These are phyloP conservation scores for Drosophila pseudoananassae DNA, from an alignment of 1,140 invertebrate species.

Conservation along the genomic window DNA sequence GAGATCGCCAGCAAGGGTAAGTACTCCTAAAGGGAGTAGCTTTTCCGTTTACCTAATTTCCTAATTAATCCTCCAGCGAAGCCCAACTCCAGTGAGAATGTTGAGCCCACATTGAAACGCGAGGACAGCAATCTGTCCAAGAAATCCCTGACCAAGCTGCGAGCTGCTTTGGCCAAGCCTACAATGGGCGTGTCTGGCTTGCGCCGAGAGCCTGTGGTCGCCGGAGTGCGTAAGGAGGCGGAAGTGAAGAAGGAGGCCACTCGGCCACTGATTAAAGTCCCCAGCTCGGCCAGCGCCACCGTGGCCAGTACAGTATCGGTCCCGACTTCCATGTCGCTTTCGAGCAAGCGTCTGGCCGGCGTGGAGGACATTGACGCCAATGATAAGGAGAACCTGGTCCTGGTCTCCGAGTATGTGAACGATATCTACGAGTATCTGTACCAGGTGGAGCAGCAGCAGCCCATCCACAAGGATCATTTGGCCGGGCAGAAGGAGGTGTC, in stretches of 20 bases:
- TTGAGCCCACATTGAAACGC: slow-evolving; percentile 53
- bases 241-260: slow-evolving; percentile 29
- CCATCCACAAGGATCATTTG: slow-evolving; percentile 87
- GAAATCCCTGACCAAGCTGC: slow-evolving; percentile 73
- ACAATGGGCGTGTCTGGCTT: slow-evolving; percentile 25
- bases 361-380: slow-evolving; percentile 90
- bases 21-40: slow-evolving; percentile 1
- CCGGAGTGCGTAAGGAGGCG: slow-evolving; percentile 18
- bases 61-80: slow-evolving; percentile 33
- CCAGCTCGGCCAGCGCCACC: background rate
- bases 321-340: slow-evolving; percentile 29
- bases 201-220: slow-evolving; percentile 17
- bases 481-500: slow-evolving; percentile 86
- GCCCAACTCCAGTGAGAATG: slow-evolving; percentile 47
- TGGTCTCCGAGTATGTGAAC: slow-evolving; percentile 92
- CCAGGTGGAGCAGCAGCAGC: slow-evolving; percentile 87
- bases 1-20: slow-evolving; percentile 55
- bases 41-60: background rate
- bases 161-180: slow-evolving; percentile 69
- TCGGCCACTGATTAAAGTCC: slow-evolving; percentile 9
- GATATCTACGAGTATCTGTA: slow-evolving; percentile 92
- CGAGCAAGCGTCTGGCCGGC: slow-evolving; percentile 41
- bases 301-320: background rate
- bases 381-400: slow-evolving; percentile 89
- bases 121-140: slow-evolving; percentile 79